Percentiles rank a stretch among this genome's conserved stretches.
phyloP scores from a whole-genome alignment of 2,113 vertebrate species.

The Thymallus thymallus region DNA sequence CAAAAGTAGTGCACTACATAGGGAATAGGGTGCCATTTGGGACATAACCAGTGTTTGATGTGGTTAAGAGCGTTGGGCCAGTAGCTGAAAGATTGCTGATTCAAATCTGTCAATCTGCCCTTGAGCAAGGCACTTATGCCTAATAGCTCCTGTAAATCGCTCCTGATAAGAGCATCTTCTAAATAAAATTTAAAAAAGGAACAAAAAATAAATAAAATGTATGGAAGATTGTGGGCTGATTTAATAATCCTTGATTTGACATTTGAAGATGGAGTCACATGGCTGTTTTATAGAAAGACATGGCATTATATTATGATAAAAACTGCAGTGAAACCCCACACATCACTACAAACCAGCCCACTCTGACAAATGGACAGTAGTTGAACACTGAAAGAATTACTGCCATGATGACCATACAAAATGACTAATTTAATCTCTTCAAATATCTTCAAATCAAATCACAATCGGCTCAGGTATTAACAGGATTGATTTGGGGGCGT shows the following conservation, averaged over 20 bases:
- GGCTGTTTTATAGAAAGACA: background rate
- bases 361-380: background rate
- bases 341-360: background rate
- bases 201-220: background rate
- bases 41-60: background rate
- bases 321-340: background rate
- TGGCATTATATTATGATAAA: background rate
- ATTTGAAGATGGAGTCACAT: background rate
- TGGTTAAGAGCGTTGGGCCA: background rate
- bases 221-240: background rate
- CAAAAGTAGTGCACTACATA: background rate
- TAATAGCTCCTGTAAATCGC: too few relatives aligned
- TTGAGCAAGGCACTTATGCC: too few relatives aligned
- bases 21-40: too few relatives aligned
- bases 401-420: background rate
- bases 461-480: background rate
- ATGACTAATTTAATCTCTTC: background rate
- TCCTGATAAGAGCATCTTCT: too few relatives aligned
- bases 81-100: too few relatives aligned
- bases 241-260: background rate
- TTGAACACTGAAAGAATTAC: background rate
- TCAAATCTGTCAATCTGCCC: too few relatives aligned
- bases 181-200: too few relatives aligned
- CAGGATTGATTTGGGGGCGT: background rate
- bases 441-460: background rate